Base-by-base conservation (phyloP, 2,888 invertebrate species). In the Stegophylla sp. region DNA sequence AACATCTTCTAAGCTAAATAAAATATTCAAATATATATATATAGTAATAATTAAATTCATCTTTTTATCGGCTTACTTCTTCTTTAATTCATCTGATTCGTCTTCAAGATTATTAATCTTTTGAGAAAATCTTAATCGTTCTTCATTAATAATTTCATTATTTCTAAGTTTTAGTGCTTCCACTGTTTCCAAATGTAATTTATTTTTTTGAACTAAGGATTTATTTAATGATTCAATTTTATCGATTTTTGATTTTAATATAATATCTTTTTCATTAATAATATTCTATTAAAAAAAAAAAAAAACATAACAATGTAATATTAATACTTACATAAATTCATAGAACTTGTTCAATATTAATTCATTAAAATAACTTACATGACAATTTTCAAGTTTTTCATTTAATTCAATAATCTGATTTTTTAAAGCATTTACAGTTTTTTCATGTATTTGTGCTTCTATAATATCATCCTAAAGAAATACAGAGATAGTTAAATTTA, bases 321-420 rank as follows among this genome's bases (percentile, higher is more conserved):
- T 45, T 45, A 45, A 56, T 56, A 3, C 23, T n/a, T 5, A n/a
- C n/a, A 0, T 23, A 7, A 26, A 59, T 23, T 73, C 45, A 63
- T 48, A n/a, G 17, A 23, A 51, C 0, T 41, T 64, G 34, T 34
- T 23, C 3, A 59, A 23, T 20, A 28, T 23, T 63, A 48, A 1
- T 28, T 28, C 26, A 61, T 53, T 51, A 13, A 17, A 75, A n/a
- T 0, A 56, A 48, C 69, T 71, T 63, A 79, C 91, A 85, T 93
- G 93, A 87, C 93, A 91, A 84, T 88, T 89, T 83, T 91, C 90
- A 69, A 92, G 86, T 86, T 91, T 92, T 73, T 88, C 88, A 48
- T 88, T 87, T 7, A 92, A 83, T 82, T 90, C 89, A 74, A 88
- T 88, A 86, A 92, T 91, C 85, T 92, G 91, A 56, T 88, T 87